Evolutionary conservation across 2,797 vertebrate genomes (phyloP).

Genomic region (Chiropotes sagulatus): DNA sequence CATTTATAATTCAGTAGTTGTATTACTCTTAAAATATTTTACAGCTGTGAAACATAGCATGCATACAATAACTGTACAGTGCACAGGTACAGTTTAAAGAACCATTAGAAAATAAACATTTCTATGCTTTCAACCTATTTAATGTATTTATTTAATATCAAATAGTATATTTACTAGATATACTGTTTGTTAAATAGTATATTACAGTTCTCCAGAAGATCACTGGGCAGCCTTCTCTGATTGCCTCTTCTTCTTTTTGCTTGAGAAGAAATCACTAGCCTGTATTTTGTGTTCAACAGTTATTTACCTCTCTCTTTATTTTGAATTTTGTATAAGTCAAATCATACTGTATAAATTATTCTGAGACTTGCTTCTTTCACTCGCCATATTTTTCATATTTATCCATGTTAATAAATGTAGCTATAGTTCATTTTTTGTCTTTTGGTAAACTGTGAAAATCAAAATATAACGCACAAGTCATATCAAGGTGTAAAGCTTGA

Average conservation of each 20-base stretch:
- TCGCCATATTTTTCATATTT: conserved; percentile 33
- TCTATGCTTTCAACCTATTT: not conserved
- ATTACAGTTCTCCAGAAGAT: not conserved
- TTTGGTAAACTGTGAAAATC: not conserved
- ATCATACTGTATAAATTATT: not conserved
- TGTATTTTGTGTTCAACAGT: not conserved
- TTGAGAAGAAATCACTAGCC: not conserved
- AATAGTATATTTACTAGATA: no score
- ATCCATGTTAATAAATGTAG: not conserved
- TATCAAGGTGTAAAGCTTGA: not conserved
- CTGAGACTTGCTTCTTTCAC: not conserved
- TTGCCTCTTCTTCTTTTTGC: not conserved
- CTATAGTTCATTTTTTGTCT: not conserved
- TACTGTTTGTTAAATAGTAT: not conserved
- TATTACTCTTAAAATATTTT: not conserved
- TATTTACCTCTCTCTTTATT: not conserved
- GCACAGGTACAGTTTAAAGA: not conserved
- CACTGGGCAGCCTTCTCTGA: not conserved
- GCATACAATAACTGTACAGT: not conserved
- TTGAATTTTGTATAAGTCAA: not conserved
- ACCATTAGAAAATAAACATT: not conserved
- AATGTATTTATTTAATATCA: no score
- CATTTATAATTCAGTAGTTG: not conserved
- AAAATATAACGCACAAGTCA: not conserved
- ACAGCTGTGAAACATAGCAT: not conserved